A percentile compares a stretch with the other conserved stretches of the same genome.
Conservation (phyloP, 2,113 vertebrate species). For the Cryptotis parvus region DNA sequence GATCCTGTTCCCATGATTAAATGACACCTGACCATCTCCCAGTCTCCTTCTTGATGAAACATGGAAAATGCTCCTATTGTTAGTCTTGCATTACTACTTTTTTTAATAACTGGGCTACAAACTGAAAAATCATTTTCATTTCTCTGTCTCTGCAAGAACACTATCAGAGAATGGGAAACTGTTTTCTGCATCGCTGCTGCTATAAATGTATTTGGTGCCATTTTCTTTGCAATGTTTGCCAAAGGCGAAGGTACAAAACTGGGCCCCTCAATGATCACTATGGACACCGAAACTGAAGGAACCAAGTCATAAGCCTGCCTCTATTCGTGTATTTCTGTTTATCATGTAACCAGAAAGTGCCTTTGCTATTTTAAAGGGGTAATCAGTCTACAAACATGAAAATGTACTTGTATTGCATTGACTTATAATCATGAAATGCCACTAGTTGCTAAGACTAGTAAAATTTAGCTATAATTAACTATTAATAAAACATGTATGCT, state of each 20-base stretch:
- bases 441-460: slow-evolving; percentile 51
- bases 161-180: slow-evolving; percentile 93
- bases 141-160: slow-evolving; percentile 90
- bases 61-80: neutral
- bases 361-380: slow-evolving; percentile 81
- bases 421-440: slow-evolving; percentile 69
- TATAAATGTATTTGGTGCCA: slow-evolving; percentile 94
- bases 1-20: neutral
- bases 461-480: slow-evolving; percentile 57
- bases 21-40: neutral
- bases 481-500: slow-evolving; percentile 32
- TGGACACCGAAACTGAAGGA: slow-evolving; percentile 85
- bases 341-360: slow-evolving; percentile 84
- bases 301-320: slow-evolving; percentile 64
- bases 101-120: neutral
- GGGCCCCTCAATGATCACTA: slow-evolving; percentile 90
- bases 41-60: neutral
- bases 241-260: slow-evolving; percentile 93
- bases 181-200: slow-evolving; percentile 97
- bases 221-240: slow-evolving; percentile 92
- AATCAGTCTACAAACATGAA: slow-evolving; percentile 65
- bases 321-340: slow-evolving; percentile 63
- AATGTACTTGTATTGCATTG: slow-evolving; percentile 31
- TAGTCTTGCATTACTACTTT: neutral
- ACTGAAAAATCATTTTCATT: neutral